phyloP scores from a whole-genome alignment of 2,113 vertebrate species.

The Hemiscyllium ocellatum region DNA sequence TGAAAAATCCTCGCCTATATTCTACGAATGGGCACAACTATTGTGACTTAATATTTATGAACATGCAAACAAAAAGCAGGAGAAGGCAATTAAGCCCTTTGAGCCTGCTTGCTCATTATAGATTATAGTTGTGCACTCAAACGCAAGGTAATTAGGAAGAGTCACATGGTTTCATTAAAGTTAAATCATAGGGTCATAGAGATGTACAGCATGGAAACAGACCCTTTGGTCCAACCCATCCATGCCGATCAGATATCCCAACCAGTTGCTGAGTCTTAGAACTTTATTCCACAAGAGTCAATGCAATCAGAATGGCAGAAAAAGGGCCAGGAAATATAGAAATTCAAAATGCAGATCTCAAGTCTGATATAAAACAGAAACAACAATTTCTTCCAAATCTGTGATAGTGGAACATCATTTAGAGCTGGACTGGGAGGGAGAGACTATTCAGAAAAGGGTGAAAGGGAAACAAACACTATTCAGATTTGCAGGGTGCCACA shows the following conservation, averaged over 20 bases:
- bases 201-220: too few species aligned
- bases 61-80: too few species aligned
- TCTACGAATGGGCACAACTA: background rate
- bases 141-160: too few species aligned
- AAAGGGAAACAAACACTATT: too few species aligned
- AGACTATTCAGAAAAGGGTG: background rate
- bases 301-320: background rate
- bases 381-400: too few species aligned
- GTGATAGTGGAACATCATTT: background rate
- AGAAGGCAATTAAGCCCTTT: too few species aligned
- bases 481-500: background rate
- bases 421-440: background rate
- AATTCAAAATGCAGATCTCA: background rate
- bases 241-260: too few species aligned
- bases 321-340: background rate
- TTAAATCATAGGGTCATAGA: too few species aligned
- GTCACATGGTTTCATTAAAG: too few species aligned
- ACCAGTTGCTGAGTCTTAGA: background rate
- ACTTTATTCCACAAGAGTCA: background rate
- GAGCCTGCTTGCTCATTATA: too few species aligned
- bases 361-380: background rate
- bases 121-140: too few species aligned
- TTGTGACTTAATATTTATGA: background rate
- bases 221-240: too few species aligned
- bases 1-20: background rate